These are phyloP conservation scores for Drosophila mayri DNA, from an alignment of 1,140 invertebrate species.

Conservation along the genomic window DNA sequence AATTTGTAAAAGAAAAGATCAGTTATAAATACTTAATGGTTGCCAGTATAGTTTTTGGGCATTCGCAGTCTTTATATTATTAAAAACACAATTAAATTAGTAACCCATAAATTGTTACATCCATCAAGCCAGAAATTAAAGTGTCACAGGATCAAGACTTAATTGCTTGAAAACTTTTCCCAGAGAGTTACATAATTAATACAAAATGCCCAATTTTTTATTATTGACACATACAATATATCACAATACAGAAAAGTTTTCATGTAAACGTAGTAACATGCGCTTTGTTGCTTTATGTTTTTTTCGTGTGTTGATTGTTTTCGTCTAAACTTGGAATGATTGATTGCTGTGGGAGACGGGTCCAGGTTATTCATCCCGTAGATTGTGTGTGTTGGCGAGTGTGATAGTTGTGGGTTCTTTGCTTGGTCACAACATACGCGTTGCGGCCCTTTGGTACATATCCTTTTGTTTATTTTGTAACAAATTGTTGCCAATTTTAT, in stretches of 20 bases:
- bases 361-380: slow-evolving; percentile 1
- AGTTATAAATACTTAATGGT: neutral
- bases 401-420: slow-evolving; percentile 36
- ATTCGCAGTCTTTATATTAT: neutral
- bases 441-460: slow-evolving; percentile 17
- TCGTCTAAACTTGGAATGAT: slow-evolving; percentile 54
- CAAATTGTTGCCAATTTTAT: slow-evolving; percentile 11
- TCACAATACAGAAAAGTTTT: slow-evolving; percentile 28
- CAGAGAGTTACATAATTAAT: slow-evolving; percentile 9
- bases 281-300: slow-evolving; percentile 45
- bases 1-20: neutral
- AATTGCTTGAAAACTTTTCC: slow-evolving; percentile 14
- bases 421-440: slow-evolving; percentile 45
- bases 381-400: slow-evolving; percentile 26
- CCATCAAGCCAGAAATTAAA: neutral
- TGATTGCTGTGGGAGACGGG: slow-evolving; percentile 21
- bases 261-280: slow-evolving; percentile 41
- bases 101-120: neutral
- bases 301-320: slow-evolving; percentile 54
- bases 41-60: neutral
- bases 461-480: slow-evolving; percentile 15
- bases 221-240: slow-evolving; percentile 9
- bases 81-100: no score
- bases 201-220: slow-evolving; percentile 20
- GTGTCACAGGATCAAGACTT: neutral